These are phyloP conservation scores for Oeneis ivallda DNA, from an alignment of 2,888 invertebrate genomes.

Conservation along the genomic window DNA sequence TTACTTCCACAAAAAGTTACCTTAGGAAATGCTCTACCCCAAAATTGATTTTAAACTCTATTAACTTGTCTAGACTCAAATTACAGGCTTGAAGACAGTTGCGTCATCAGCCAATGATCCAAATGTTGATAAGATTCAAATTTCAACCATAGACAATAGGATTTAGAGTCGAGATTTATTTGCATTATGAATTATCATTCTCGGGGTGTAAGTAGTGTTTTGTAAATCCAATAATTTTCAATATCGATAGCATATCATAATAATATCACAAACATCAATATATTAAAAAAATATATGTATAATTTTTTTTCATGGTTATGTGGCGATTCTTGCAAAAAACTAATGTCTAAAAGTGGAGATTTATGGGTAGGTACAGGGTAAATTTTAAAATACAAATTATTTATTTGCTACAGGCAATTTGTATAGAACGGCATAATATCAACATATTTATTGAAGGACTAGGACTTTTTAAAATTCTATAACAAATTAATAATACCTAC, in stretches of 20 bases:
- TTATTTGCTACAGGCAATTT: no score
- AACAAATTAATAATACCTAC: no score
- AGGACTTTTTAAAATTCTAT: no score
- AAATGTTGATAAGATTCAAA: conserved; percentile 16
- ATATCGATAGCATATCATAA: neutral
- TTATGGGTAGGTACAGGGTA: no score
- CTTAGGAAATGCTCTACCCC: neutral
- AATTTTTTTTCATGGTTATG: no score
- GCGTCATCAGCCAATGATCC: conserved; percentile 39
- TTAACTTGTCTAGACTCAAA: conserved; percentile 38
- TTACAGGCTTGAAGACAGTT: conserved; percentile 37
- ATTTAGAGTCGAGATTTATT: conserved; percentile 22
- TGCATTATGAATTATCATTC: conserved; percentile 3
- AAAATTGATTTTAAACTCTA: conserved; percentile 8
- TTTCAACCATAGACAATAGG: conserved; percentile 17
- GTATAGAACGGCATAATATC: no score
- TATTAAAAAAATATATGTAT: neutral
- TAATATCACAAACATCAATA: neutral
- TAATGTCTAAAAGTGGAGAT: no score
- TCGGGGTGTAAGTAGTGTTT: neutral
- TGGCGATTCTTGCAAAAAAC: neutral
- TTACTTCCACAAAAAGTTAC: neutral
- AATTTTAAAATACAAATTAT: no score
- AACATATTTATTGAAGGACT: no score
- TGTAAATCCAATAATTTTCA: neutral